Percentiles rank a stretch among this genome's conserved stretches.
phyloP scores from a whole-genome alignment of 2,113 vertebrate genomes.

The Dromiciops gliroides region DNA sequence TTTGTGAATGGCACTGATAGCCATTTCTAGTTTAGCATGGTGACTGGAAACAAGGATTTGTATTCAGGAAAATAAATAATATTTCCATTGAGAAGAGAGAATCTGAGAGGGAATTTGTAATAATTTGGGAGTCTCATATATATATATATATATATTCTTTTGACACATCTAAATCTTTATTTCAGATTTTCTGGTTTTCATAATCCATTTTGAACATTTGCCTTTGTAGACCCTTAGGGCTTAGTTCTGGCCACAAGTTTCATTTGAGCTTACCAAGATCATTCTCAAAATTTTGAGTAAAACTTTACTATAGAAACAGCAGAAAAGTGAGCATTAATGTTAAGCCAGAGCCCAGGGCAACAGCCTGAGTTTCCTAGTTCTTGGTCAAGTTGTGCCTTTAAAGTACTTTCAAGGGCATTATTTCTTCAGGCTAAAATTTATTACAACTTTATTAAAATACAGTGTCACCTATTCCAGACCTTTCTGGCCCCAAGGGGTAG shows the following conservation, averaged over 20 bases:
- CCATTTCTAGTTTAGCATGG: background rate
- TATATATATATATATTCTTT: background rate
- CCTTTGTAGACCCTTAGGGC: background rate
- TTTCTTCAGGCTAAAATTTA: slow-evolving; percentile 50
- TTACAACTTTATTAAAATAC: slow-evolving; percentile 44
- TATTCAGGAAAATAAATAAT: background rate
- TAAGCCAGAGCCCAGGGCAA: background rate
- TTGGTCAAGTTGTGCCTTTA: slow-evolving; percentile 51
- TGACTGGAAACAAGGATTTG: background rate
- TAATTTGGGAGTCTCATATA: background rate
- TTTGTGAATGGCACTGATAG: background rate
- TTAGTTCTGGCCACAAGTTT: accelerated
- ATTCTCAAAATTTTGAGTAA: background rate
- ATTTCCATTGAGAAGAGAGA: background rate
- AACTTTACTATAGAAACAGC: background rate
- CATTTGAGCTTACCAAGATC: background rate
- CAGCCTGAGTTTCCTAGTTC: slow-evolving; percentile 22
- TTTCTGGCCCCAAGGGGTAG: background rate
- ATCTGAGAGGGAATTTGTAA: background rate
- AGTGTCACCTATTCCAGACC: background rate
- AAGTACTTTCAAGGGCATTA: slow-evolving; percentile 29
- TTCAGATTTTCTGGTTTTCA: background rate
- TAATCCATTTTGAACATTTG: background rate
- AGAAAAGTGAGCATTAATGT: background rate
- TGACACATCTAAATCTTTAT: background rate